These are phyloP conservation scores for Drosophila sturtevanti DNA, from an alignment of 1,140 invertebrate species.

Conservation along the genomic window DNA sequence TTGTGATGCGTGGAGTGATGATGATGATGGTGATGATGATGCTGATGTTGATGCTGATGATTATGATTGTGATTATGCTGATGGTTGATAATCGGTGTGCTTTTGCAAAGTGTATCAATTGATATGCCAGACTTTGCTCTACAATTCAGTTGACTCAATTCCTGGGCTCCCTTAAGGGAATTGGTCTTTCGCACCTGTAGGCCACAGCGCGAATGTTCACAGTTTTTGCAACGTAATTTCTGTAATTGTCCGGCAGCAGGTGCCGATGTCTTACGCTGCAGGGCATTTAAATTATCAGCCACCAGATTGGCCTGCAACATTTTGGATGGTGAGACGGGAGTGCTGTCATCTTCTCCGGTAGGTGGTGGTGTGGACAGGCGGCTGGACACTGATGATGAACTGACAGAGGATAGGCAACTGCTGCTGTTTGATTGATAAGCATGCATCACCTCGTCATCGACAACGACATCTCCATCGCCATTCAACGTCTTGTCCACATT, in stretches of 20 bases:
- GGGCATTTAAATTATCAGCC: slow-evolving; percentile 62
- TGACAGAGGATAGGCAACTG: slow-evolving; percentile 47
- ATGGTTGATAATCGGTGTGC: slow-evolving; percentile 66
- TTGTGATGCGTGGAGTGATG: slow-evolving; percentile 34
- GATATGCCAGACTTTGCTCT: slow-evolving; percentile 22
- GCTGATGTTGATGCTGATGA: slow-evolving; percentile 33
- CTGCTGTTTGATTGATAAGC: slow-evolving; percentile 38
- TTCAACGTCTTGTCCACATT: slow-evolving; percentile 15
- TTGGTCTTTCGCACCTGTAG: slow-evolving; percentile 70
- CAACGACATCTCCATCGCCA: slow-evolving; percentile 4
- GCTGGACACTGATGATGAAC: slow-evolving; percentile 67
- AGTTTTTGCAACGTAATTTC: slow-evolving; percentile 53
- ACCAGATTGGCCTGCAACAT: slow-evolving; percentile 66
- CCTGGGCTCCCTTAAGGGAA: slow-evolving; percentile 67
- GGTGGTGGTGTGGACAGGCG: slow-evolving; percentile 75
- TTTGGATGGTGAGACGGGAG: slow-evolving; percentile 70
- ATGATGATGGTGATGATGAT: slow-evolving; percentile 33
- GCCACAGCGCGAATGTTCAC: slow-evolving; percentile 57
- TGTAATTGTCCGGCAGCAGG: not conserved
- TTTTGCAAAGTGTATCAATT: slow-evolving; percentile 59
- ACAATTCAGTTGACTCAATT: slow-evolving; percentile 30
- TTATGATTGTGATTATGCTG: slow-evolving; percentile 35
- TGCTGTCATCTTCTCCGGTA: slow-evolving; percentile 77
- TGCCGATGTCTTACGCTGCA: slow-evolving; percentile 35
- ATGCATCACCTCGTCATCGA: slow-evolving; percentile 42